Evolutionary conservation across 2,113 vertebrate genomes (phyloP), one percentile per base, ranked within the genome.

Genomic region (Chroicocephalus ridibundus): DNA sequence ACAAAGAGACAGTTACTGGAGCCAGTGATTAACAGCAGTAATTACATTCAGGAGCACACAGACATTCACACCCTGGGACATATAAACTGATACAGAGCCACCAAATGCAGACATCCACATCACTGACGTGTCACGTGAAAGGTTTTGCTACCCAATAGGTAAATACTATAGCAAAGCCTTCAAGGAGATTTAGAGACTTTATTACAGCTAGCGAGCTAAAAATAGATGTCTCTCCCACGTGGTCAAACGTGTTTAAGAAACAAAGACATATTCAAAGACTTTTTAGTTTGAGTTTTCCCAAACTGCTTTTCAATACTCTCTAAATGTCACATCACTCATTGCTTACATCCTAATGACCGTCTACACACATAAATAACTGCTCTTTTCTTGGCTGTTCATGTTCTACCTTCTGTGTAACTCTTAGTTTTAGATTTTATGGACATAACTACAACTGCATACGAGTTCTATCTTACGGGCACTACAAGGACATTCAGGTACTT

Each of bases 271-370:
- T 25, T 32, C 17, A 42, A n/a, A 60, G 16, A 29, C n/a, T 62
- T 55, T 26, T 76, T 5, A 84, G 42, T 46, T 44, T 58, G 18
- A 21, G 20, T 77, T 86, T 58, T 65, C 49, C 31, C 19, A 34
- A 62, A 32, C 21, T 70, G 47, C 47, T 82, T 70, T 58, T 92
- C 52, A 46, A 36, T 71, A 11, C 16, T 62, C 7, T 72, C 21
- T n/a, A 38, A 65, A 72, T 1, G 1, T 68, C 0, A 0, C 6
- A 36, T 61, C 24, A 9, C 21, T 76, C 24, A 10, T 32, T 51
- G 21, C 65, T 77, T 34, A 31, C n/a, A 51, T 34, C 54, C 61
- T 40, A 15, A 8, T 71, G 32, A 36, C 22, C 24, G 9, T 49
- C 29, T 79, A 22, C 8, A 25, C 8, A 42, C 15, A 7, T 9